Conservation (phyloP, 1,140 invertebrate species). For the Neodiprion pinetum region DNA sequence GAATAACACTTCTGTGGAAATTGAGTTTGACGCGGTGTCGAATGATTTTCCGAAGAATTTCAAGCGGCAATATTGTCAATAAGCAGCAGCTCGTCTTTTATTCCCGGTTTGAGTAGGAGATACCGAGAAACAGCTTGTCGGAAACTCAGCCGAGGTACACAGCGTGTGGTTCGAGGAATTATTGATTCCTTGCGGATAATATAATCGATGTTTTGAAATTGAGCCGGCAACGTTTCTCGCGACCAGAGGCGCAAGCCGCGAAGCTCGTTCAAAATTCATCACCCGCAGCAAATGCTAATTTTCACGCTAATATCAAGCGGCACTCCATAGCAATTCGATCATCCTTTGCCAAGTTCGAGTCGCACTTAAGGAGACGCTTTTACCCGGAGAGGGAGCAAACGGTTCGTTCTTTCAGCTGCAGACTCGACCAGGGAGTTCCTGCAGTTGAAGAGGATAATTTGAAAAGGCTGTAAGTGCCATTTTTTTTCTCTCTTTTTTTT, state of each 20-base stretch:
- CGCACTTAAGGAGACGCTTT: not conserved
- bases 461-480: no score
- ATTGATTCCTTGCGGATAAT: constrained; percentile 34
- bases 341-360: not conserved
- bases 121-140: constrained; percentile 39
- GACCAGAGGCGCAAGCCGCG: not conserved
- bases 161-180: constrained; percentile 47
- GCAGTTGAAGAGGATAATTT: no score
- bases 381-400: not conserved
- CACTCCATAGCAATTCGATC: not conserved
- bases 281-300: not conserved
- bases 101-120: not conserved
- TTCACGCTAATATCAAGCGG: not conserved
- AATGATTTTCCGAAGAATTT: not conserved
- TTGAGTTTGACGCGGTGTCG: not conserved
- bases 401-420: not conserved
- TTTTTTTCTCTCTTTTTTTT: no score
- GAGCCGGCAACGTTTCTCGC: constrained; percentile 29
- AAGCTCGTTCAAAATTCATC: not conserved
- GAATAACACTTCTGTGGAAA: no score
- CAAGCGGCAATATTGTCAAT: not conserved
- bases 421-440: not conserved
- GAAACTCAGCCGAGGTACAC: constrained; percentile 31
- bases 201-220: constrained; percentile 49
- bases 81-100: not conserved